phyloP scores from a whole-genome alignment of 2,113 vertebrate species.

The Pyxicephalus adspersus region DNA sequence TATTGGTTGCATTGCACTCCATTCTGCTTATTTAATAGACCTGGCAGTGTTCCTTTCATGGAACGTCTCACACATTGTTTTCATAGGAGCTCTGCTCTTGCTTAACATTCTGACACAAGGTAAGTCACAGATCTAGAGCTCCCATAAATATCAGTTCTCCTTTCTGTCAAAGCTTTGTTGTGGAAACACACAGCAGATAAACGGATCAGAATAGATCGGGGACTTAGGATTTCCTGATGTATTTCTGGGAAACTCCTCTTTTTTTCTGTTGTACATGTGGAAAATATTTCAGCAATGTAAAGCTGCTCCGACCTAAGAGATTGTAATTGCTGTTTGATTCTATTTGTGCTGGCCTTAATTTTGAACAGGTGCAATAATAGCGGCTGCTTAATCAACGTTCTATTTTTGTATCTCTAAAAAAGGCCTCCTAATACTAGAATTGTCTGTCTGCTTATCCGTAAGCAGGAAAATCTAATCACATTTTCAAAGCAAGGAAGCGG shows the following conservation, averaged over 20 bases:
- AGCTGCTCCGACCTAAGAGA: neutral
- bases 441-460: neutral
- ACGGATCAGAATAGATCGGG: neutral
- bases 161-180: neutral
- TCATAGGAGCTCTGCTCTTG: too few relatives aligned
- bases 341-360: neutral
- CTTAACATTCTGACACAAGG: too few relatives aligned
- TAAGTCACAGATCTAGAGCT: too few relatives aligned
- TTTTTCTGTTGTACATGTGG: conserved; percentile 20
- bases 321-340: neutral
- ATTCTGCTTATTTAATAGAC: too few relatives aligned
- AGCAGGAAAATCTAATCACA: conserved; percentile 3
- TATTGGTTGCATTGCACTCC: too few relatives aligned
- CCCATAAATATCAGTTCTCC: too few relatives aligned
- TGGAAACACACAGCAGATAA: neutral
- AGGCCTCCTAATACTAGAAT: conserved; percentile 3
- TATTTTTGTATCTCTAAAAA: conserved; percentile 20
- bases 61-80: too few relatives aligned
- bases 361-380: conserved; percentile 33
- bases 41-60: too few relatives aligned
- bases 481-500: neutral
- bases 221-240: conserved; percentile 4
- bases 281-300: conserved; percentile 22
- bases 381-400: conserved; percentile 20
- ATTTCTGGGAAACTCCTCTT: neutral